phyloP scores from a whole-genome alignment of 2,113 vertebrate species.

The Pangasianodon gigas region DNA sequence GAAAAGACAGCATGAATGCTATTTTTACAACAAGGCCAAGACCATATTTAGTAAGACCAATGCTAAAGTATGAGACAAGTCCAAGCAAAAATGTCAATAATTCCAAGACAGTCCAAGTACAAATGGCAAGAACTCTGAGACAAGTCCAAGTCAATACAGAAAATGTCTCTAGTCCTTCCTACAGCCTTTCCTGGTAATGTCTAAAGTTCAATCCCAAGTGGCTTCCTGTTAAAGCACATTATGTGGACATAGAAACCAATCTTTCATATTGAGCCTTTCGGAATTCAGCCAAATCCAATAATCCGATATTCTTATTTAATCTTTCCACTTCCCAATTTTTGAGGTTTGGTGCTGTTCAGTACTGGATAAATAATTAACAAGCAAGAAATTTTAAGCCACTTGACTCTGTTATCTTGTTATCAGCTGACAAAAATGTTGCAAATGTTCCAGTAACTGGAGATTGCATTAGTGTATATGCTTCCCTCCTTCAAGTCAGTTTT shows the following conservation, averaged over 20 bases:
- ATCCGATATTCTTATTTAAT: slow-evolving; percentile 10
- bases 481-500: neutral
- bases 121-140: neutral
- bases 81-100: neutral
- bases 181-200: neutral
- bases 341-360: neutral
- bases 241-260: neutral
- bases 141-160: neutral
- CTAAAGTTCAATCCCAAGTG: neutral
- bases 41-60: neutral
- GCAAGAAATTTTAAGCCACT: neutral
- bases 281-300: neutral
- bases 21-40: neutral
- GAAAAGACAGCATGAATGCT: neutral
- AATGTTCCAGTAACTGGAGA: neutral
- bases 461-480: neutral
- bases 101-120: neutral
- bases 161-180: neutral
- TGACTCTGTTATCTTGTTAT: neutral
- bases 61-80: neutral
- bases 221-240: neutral
- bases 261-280: neutral
- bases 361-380: slow-evolving; percentile 2
- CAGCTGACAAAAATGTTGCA: neutral
- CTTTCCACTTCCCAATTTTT: too few relatives aligned